Evolutionary conservation across 2,797 vertebrate genomes (phyloP).

Genomic region (Gadopsis marmoratus): DNA sequence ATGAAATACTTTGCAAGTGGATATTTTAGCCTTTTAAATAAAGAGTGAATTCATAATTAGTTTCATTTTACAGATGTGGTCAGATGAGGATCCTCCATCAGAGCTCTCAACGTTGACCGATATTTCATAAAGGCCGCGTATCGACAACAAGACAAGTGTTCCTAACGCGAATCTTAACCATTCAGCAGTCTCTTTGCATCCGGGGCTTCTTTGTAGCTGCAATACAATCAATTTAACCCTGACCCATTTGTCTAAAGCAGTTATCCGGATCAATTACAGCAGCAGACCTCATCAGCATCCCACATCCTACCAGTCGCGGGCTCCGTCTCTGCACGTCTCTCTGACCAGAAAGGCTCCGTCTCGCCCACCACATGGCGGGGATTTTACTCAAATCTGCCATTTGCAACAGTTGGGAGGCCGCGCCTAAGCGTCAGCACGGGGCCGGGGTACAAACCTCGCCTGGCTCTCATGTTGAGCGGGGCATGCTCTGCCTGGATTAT

Average conservation of each 20-base stretch:
- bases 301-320: constrained; percentile 40
- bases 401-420: constrained; percentile 67
- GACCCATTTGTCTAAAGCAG: constrained; percentile 64
- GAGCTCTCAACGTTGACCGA: constrained; percentile 19
- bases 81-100: constrained; percentile 21
- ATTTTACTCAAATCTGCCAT: constrained; percentile 61
- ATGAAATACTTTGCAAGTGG: neutral
- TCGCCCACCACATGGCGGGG: constrained; percentile 46
- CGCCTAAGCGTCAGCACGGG: constrained; percentile 59
- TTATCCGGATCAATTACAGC: constrained; percentile 67
- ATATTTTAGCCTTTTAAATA: neutral
- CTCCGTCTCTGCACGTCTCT: constrained; percentile 38
- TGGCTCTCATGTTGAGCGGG: constrained; percentile 56
- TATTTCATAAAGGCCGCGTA: constrained; percentile 37
- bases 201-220: constrained; percentile 11
- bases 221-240: constrained; percentile 57
- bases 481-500: constrained; percentile 63
- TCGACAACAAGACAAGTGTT: constrained; percentile 48
- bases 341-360: constrained; percentile 27
- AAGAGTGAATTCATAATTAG: constrained; percentile 6
- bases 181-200: constrained; percentile 37
- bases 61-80: constrained; percentile 5
- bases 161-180: constrained; percentile 30
- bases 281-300: constrained; percentile 67
- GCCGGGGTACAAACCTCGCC: constrained; percentile 44